Conservation (phyloP, 2,888 invertebrate genomes). For the Drosophila robusta region DNA sequence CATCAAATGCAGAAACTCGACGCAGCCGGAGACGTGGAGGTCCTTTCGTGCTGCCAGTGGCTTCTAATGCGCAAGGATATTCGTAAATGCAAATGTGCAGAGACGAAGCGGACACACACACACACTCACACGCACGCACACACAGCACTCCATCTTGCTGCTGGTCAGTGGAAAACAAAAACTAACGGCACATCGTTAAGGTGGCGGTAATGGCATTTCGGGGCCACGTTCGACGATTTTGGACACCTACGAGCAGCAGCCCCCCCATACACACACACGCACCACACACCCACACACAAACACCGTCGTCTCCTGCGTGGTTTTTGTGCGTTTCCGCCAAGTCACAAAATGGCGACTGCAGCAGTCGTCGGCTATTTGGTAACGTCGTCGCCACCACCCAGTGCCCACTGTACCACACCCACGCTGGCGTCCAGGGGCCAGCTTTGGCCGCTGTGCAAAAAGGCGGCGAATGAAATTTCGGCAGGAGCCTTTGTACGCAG, state of each 20-base stretch:
- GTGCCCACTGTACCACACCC: slow-evolving; percentile 5
- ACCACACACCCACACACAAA: slow-evolving; percentile 3
- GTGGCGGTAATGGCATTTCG: slow-evolving; percentile 80
- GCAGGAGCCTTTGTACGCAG: slow-evolving; percentile 50
- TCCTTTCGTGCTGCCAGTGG: slow-evolving; percentile 52
- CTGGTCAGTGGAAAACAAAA: slow-evolving; percentile 56
- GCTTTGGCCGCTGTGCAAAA: slow-evolving; percentile 45
- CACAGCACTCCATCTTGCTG: slow-evolving; percentile 63
- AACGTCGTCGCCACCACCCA: slow-evolving; percentile 57
- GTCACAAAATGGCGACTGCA: slow-evolving; percentile 76
- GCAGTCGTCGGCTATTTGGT: slow-evolving; percentile 68
- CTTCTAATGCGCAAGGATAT: slow-evolving; percentile 82
- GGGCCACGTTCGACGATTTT: slow-evolving; percentile 73
- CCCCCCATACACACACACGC: slow-evolving; percentile 5
- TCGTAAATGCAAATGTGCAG: slow-evolving; percentile 82
- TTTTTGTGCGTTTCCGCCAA: slow-evolving; percentile 65
- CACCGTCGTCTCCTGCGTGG: slow-evolving; percentile 24
- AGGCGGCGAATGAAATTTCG: slow-evolving; percentile 73
- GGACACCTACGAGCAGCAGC: slow-evolving; percentile 61
- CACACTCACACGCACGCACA: slow-evolving; percentile 6
- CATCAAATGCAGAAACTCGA: slow-evolving; percentile 11
- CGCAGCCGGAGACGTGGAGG: slow-evolving; percentile 35
- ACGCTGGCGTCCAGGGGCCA: slow-evolving; percentile 16
- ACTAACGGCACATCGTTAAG: slow-evolving; percentile 71
- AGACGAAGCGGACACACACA: slow-evolving; percentile 58